Conservation (phyloP, 2,797 vertebrate genomes). For the Pachyuromys duprasi region DNA sequence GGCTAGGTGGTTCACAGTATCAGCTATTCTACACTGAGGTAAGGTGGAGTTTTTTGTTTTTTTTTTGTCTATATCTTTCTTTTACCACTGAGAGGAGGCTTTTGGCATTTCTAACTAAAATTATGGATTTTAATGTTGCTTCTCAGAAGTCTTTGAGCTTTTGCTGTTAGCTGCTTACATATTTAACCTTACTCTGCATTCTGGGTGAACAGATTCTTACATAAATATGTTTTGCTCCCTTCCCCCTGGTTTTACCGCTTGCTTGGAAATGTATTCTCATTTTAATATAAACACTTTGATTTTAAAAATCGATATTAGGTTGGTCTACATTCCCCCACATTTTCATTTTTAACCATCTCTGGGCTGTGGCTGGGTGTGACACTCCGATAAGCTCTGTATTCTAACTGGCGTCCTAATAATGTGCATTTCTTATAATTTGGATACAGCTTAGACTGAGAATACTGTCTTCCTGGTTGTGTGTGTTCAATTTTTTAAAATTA, state of each 20-base stretch:
- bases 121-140: not conserved
- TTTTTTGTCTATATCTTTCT: too few relatives aligned
- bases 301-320: not conserved
- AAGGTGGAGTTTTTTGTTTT: not conserved
- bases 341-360: not conserved
- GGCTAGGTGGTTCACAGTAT: too few relatives aligned
- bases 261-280: not conserved
- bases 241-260: rapidly evolving
- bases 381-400: not conserved
- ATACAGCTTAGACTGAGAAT: not conserved
- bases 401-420: not conserved
- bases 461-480: not conserved
- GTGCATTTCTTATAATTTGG: not conserved
- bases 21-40: too few relatives aligned
- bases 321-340: not conserved
- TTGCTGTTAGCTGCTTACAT: not conserved
- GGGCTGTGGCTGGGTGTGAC: not conserved
- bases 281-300: not conserved
- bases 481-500: not conserved
- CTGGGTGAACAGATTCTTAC: not conserved
- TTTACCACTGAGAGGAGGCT: too few relatives aligned
- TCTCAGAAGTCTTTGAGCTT: not conserved
- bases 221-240: not conserved
- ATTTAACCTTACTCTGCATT: not conserved
- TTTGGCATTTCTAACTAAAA: not conserved